Evolutionary conservation across 2,888 invertebrate genomes (phyloP).

Genomic region (Xanthia icteritia): DNA sequence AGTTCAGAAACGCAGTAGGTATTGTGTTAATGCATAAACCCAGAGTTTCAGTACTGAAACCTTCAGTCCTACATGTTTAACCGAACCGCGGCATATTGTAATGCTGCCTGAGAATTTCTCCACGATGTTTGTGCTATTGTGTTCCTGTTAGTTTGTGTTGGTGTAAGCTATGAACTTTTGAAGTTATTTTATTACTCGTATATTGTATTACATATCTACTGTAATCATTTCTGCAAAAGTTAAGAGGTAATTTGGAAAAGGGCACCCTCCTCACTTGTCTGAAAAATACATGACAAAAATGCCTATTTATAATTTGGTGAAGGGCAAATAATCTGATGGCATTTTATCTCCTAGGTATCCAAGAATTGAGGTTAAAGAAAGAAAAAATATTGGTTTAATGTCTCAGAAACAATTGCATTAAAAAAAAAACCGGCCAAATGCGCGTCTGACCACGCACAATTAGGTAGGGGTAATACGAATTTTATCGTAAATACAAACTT

Average conservation of each 20-base stretch:
- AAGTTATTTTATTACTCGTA: neutral
- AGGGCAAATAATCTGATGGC: neutral
- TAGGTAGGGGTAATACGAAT: too few species aligned
- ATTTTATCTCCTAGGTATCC: neutral
- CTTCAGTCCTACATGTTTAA: conserved; percentile 58
- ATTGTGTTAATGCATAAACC: conserved; percentile 36
- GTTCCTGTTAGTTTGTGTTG: conserved; percentile 55
- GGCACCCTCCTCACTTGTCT: neutral
- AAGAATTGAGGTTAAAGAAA: neutral
- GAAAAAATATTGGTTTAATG: too few species aligned
- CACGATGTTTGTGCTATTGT: conserved; percentile 70
- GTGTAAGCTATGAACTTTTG: conserved; percentile 48
- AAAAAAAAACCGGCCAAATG: too few species aligned
- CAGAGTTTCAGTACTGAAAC: conserved; percentile 56
- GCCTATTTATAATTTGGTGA: neutral
- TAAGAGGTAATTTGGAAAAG: neutral
- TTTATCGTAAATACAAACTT: too few species aligned
- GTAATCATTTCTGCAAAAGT: too few species aligned
- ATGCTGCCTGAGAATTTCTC: conserved; percentile 63
- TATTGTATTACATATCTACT: too few species aligned
- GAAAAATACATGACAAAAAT: neutral
- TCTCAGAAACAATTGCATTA: too few species aligned
- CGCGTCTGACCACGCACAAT: too few species aligned
- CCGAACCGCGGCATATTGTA: conserved; percentile 66
- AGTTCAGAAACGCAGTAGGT: conserved; percentile 17